Base-by-base conservation (phyloP, 1,140 invertebrate species). In the Drosophila guanche region DNA sequence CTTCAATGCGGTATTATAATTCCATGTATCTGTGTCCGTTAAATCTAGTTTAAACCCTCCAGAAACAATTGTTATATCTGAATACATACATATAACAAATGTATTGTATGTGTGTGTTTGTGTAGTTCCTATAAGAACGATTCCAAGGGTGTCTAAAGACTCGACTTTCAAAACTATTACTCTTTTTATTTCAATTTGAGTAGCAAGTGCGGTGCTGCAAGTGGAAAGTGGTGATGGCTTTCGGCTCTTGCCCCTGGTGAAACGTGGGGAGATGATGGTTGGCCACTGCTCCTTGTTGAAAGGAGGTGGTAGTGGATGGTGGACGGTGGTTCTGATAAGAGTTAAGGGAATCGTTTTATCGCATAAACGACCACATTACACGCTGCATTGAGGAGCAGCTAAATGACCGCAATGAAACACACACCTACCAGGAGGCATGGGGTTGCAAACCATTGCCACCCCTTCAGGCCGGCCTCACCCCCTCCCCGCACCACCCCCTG, bases 311-410 rank as follows among this genome's bases (percentile, higher is more conserved):
- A 37, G 3, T 27, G 53, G 43, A 16, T 14, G 29, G 59, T 8
- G 14, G 42, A 22, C 16, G 37, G 29, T 23, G 53, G 40, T 4
- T 50, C 42, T 41, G 47, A 25, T 10, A 57, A 41, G 37, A 29
- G 45, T 45, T 48, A 52, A 43, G 48, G 54, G 43, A 74, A 69
- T 62, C 62, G 66, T 73, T 85, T 74, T 50, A 78, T 78, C 66
- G 65, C 50, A 78, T 88, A 86, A 88, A 83, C 78, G 83, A 71
- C 83, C 83, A 47, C 83, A 86, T 86, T 88, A 81, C 83, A 88
- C 74, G 83, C 83, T 88, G 83, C 83, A 86, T 88, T 86, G 78
- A 88, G 78, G 78, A 75, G 60, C 69, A 71, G 83, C 83, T 81
- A 86, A 86, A 86, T 86, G 83, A 86, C 83, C 83, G 62, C 83